A percentile compares a stretch with the other conserved stretches of the same genome.
Evolutionary conservation across 2,113 vertebrate genomes (phyloP).

Genomic region (Calidris pygmaea): DNA sequence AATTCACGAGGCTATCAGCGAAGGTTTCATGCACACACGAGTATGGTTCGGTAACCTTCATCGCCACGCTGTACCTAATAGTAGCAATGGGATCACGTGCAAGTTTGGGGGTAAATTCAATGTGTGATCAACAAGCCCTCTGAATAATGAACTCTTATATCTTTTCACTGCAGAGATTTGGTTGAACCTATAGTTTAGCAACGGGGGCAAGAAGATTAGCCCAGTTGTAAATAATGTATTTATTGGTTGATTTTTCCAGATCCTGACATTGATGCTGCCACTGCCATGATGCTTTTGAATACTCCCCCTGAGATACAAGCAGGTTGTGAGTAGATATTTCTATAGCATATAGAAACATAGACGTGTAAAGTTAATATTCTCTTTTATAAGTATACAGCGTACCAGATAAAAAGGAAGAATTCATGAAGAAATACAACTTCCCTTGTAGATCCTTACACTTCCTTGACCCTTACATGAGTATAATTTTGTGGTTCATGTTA

Average conservation of each 20-base stretch:
- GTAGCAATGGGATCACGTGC: neutral
- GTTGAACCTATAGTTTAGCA: slow-evolving; percentile 59
- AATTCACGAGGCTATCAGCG: neutral
- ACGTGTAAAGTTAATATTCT: slow-evolving; percentile 74
- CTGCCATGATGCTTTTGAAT: slow-evolving; percentile 90
- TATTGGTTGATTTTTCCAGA: slow-evolving; percentile 87
- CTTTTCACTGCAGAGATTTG: slow-evolving; percentile 26
- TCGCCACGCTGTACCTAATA: neutral
- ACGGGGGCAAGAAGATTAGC: slow-evolving; percentile 48
- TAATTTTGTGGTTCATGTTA: slow-evolving; percentile 29
- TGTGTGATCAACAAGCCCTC: neutral
- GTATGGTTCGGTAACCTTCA: neutral
- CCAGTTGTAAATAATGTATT: slow-evolving; percentile 81
- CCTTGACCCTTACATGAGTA: slow-evolving; percentile 36
- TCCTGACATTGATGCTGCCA: slow-evolving; percentile 86
- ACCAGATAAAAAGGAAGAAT: slow-evolving; percentile 58
- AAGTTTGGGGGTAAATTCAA: neutral
- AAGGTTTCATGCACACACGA: neutral
- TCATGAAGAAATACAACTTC: slow-evolving; percentile 42
- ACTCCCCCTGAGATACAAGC: slow-evolving; percentile 84
- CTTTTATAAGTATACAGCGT: slow-evolving; percentile 37
- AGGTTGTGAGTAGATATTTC: slow-evolving; percentile 87
- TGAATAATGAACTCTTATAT: neutral
- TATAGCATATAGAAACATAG: slow-evolving; percentile 80
- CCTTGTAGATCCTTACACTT: slow-evolving; percentile 35